These are phyloP conservation scores for Oncorhynchus gorbuscha DNA, from an alignment of 2,113 vertebrate genomes.

Conservation along the genomic window DNA sequence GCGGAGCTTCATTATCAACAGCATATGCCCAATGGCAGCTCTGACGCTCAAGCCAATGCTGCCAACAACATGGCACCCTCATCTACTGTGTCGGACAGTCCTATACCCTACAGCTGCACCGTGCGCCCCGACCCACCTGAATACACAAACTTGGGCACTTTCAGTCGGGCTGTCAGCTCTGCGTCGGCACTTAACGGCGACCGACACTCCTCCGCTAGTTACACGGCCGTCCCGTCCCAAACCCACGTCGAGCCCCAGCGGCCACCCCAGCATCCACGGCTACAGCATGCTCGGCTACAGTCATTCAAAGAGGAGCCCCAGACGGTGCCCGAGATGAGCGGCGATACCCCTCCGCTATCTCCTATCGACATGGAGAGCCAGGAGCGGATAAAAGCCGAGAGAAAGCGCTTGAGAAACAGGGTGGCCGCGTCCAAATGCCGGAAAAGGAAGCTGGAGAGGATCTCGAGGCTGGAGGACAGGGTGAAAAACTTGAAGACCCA, in stretches of 20 bases:
- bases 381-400: constrained; percentile 96
- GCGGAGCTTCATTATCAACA: constrained; percentile 81
- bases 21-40: constrained; percentile 79
- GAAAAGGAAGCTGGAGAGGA: constrained; percentile 87
- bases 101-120: constrained; percentile 76
- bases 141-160: constrained; percentile 89
- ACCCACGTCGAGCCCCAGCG: constrained; percentile 80
- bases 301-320: constrained; percentile 94
- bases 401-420: constrained; percentile 96
- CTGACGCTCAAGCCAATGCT: constrained; percentile 73
- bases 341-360: constrained; percentile 91
- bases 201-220: constrained; percentile 63
- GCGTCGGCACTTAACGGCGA: constrained; percentile 67
- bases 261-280: constrained; percentile 82
- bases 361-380: constrained; percentile 97
- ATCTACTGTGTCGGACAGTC: constrained; percentile 61
- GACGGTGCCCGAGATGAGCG: constrained; percentile 92
- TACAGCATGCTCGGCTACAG: constrained; percentile 59
- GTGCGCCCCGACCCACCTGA: constrained; percentile 85
- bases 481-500: constrained; percentile 95
- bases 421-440: constrained; percentile 97
- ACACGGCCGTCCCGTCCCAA: constrained; percentile 64
- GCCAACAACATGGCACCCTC: constrained; percentile 60
- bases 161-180: constrained; percentile 77
- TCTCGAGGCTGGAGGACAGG: constrained; percentile 92